A percentile compares a stretch with the other conserved stretches of the same genome.
Conservation (phyloP, 2,113 vertebrate genomes). For the Hiodon alosoides region DNA sequence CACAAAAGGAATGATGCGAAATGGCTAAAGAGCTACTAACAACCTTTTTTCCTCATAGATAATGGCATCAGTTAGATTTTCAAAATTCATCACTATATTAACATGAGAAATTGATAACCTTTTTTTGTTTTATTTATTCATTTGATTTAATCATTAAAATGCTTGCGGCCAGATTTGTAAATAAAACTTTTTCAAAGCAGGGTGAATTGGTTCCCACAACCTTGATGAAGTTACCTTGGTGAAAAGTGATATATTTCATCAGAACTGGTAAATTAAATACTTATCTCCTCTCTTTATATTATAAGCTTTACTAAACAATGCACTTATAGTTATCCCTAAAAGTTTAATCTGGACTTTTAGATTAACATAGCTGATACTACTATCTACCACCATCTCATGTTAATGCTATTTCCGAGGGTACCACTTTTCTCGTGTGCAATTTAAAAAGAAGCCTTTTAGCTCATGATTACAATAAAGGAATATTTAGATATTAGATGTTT, state of each 20-base stretch:
- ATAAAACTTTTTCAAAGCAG: slow-evolving; percentile 43
- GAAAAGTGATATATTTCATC: slow-evolving; percentile 44
- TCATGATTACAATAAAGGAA: slow-evolving; percentile 63
- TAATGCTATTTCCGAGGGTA: slow-evolving; percentile 30
- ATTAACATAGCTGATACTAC: slow-evolving; percentile 4
- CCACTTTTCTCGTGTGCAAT: slow-evolving; percentile 51
- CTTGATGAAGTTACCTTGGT: slow-evolving; percentile 39
- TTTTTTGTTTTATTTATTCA: slow-evolving; percentile 19
- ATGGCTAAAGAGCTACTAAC: slow-evolving; percentile 21
- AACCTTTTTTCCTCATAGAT: slow-evolving; percentile 26
- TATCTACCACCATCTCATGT: slow-evolving; percentile 20
- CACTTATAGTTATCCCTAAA: slow-evolving; percentile 3
- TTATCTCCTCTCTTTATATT: slow-evolving; percentile 35
- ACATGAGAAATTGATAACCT: slow-evolving; percentile 29
- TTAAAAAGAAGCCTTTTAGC: slow-evolving; percentile 62
- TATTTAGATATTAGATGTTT: slow-evolving; percentile 53
- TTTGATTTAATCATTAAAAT: slow-evolving; percentile 22
- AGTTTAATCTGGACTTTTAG: slow-evolving; percentile 20
- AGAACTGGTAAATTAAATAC: slow-evolving; percentile 43
- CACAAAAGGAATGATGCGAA: slow-evolving; percentile 31
- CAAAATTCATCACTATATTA: slow-evolving; percentile 30
- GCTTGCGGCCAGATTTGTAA: slow-evolving; percentile 37
- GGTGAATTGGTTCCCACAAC: slow-evolving; percentile 43
- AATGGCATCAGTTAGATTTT: slow-evolving; percentile 26
- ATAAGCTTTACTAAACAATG: slow-evolving; percentile 21